These are phyloP conservation scores for Prunella fulvescens DNA, from an alignment of 2,113 vertebrate species.

Conservation along the genomic window DNA sequence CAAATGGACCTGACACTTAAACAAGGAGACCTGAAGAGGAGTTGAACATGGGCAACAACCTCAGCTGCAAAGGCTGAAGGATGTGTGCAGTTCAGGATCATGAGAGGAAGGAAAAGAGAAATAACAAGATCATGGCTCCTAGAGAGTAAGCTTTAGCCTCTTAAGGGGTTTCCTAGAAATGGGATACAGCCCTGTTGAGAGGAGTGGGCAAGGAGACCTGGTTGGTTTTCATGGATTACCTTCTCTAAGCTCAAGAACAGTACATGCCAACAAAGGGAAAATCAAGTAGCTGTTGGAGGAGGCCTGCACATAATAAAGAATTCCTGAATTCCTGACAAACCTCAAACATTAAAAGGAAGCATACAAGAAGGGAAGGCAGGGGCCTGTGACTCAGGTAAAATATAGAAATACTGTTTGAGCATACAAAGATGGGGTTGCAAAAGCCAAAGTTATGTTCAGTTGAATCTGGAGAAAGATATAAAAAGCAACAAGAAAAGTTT, in stretches of 20 bases:
- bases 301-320: not conserved
- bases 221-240: not conserved
- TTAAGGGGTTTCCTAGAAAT: not conserved
- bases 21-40: not conserved
- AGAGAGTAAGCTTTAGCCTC: not conserved
- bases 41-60: fast-evolving
- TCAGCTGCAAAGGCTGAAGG: not conserved
- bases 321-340: not conserved
- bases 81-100: not conserved
- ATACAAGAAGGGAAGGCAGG: not conserved
- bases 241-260: not conserved
- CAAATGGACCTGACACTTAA: not conserved
- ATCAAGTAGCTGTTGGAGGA: not conserved
- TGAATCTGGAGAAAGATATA: not conserved
- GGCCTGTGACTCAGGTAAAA: not conserved
- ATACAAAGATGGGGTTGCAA: not conserved
- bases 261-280: not conserved
- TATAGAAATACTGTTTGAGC: not conserved
- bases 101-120: not conserved
- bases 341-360: not conserved
- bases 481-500: not conserved
- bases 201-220: not conserved
- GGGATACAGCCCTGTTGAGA: not conserved
- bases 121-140: not conserved
- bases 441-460: not conserved